Evolutionary conservation across 2,888 invertebrate species (phyloP), one percentile per base, ranked within the genome.

Genomic region (Rambutsinella grinnellia): DNA sequence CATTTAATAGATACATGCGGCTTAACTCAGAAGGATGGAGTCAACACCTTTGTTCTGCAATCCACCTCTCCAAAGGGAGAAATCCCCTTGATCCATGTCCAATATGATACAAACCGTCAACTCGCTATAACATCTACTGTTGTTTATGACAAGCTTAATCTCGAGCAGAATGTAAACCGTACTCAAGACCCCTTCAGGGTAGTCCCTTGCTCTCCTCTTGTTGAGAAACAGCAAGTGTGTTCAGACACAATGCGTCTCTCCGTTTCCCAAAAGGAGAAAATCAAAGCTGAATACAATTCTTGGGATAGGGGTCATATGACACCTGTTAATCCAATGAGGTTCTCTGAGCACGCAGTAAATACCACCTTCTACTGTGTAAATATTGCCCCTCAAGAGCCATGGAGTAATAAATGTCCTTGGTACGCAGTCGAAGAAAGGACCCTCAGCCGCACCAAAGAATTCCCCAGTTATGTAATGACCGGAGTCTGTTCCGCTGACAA

Each of bases 301-400:
- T 81, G 72, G 68, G 81, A 81, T 28, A 36, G 81, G 19, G 81
- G 81, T 19, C 81, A 81, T 36, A 47, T 81, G 62, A 76, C 76
- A 10, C 81, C 81, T 1, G 79, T 71, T 1, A 79, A 79, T 49
- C 81, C 81, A 1, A 78, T 76, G 71, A 19, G 77, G 49, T 81
- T 80, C 58, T 78, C 79, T 13, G 68, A 54, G 0, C 76, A 78
- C 8, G 81, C 79, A 1, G 44, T 77, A 0, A 46, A 70, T 26
- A 71, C 65, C 3, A 81, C 81, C n/a, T 81, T 70, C 27, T 80
- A 63, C 51, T 81, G 81, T 24, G 68, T 78, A 6, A 81, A 81
- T 47, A 81, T 81, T 57, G 81, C 81, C n/a, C 80, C 81, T 3
- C 81, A 81, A 24, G 81, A 81, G 10, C 71, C 81, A 10, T 81